Conservation (phyloP, 1,140 invertebrate species). For the Sitophilus oryzae region DNA sequence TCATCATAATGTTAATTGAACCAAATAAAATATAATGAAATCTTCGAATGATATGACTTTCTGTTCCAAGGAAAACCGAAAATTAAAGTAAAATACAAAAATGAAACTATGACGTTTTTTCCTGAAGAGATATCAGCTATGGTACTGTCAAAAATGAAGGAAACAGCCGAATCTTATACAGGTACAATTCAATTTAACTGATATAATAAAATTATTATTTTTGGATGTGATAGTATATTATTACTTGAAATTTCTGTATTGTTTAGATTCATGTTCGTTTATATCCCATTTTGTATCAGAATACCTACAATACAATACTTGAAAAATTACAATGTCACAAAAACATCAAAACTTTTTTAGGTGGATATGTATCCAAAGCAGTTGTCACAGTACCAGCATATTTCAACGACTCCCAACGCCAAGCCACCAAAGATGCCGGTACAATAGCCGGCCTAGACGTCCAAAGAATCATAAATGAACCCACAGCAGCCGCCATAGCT, state of each 20-base stretch:
- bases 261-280: too few species aligned
- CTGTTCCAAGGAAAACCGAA: slow-evolving; percentile 53
- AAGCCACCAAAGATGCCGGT: slow-evolving; percentile 48
- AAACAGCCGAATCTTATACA: slow-evolving; percentile 51
- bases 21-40: too few species aligned
- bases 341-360: too few species aligned
- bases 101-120: slow-evolving; percentile 52
- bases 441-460: slow-evolving; percentile 59
- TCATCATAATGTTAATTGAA: not conserved
- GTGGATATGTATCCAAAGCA: slow-evolving; percentile 41
- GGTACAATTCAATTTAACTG: slow-evolving; percentile 26
- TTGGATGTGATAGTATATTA: not conserved
- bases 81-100: slow-evolving; percentile 51
- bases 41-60: not conserved
- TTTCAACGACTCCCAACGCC: slow-evolving; percentile 42
- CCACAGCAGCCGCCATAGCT: slow-evolving; percentile 62
- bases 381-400: slow-evolving; percentile 49
- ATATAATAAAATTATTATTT: not conserved
- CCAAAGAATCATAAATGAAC: slow-evolving; percentile 65
- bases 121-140: slow-evolving; percentile 73
- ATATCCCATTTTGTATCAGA: not conserved
- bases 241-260: not conserved
- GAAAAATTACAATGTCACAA: slow-evolving; percentile 23
- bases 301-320: not conserved
- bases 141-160: slow-evolving; percentile 76